Evolutionary conservation across 2,113 vertebrate genomes (phyloP).

Genomic region (Typhlomys cinereus): DNA sequence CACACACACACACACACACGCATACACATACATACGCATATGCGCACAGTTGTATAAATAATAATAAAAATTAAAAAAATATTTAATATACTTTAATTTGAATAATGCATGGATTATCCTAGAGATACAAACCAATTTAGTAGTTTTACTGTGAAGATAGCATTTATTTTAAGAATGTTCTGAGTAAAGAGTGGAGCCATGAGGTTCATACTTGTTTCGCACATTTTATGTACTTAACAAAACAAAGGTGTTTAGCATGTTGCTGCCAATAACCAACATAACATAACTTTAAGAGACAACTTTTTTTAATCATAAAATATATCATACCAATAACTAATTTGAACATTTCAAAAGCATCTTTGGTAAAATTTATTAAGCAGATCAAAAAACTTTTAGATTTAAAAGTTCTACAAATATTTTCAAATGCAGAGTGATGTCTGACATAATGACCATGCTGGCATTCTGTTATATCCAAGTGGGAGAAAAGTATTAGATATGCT

Average conservation of each 20-base stretch:
- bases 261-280: background rate
- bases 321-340: constrained; percentile 20
- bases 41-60: too few relatives aligned
- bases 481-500: background rate
- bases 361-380: background rate
- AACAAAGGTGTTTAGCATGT: background rate
- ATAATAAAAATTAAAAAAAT: too few relatives aligned
- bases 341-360: background rate
- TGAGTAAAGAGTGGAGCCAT: background rate
- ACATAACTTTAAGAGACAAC: background rate
- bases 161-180: constrained; percentile 34
- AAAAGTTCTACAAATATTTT: background rate
- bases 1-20: too few relatives aligned
- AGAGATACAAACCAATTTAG: background rate
- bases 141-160: background rate
- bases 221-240: background rate
- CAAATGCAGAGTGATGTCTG: background rate
- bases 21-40: too few relatives aligned
- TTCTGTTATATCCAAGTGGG: background rate
- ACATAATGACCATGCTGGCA: background rate
- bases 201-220: background rate
- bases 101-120: background rate
- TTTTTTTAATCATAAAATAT: background rate
- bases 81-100: background rate
- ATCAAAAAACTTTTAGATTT: background rate